Evolutionary conservation across 2,797 vertebrate genomes (phyloP).

Genomic region (Phoxinus dragarum): DNA sequence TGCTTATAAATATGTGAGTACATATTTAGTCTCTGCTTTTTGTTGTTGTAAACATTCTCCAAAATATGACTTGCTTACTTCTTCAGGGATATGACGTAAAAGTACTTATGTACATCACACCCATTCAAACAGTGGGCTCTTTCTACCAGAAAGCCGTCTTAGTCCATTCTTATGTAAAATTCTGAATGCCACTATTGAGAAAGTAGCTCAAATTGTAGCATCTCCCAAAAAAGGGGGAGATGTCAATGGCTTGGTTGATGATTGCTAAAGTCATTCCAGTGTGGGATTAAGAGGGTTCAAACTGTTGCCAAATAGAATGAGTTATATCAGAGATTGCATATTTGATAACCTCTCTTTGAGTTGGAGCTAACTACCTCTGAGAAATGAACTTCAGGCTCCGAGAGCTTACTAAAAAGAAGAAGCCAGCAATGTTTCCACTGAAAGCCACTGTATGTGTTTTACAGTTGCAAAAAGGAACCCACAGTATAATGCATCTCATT

Average conservation of each 20-base stretch:
- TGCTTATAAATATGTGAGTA: background rate
- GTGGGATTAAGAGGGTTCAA: conserved; percentile 44
- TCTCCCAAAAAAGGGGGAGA: conserved; percentile 34
- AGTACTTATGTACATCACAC: background rate
- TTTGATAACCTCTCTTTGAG: conserved; percentile 51
- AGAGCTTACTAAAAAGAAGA: conserved; percentile 29
- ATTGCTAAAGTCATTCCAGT: conserved; percentile 43
- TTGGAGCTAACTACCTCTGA: conserved; percentile 21
- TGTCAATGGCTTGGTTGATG: conserved; percentile 43
- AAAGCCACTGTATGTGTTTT: conserved; percentile 33
- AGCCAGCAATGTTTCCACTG: conserved; percentile 37
- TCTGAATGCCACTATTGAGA: conserved; percentile 4
- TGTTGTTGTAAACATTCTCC: background rate
- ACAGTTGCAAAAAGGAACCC: conserved; percentile 33
- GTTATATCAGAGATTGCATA: conserved; percentile 48
- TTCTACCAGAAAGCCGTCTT: background rate
- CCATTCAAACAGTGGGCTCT: background rate
- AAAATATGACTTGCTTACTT: background rate
- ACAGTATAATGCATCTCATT: conserved; percentile 29
- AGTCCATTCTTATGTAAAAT: background rate
- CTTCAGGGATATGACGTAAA: background rate
- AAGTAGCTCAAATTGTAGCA: conserved; percentile 19
- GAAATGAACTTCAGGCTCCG: conserved; percentile 36
- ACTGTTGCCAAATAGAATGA: conserved; percentile 44
- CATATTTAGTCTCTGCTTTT: background rate